Evolutionary conservation across 2,888 invertebrate species (phyloP).

Genomic region (Macrophya annulata): DNA sequence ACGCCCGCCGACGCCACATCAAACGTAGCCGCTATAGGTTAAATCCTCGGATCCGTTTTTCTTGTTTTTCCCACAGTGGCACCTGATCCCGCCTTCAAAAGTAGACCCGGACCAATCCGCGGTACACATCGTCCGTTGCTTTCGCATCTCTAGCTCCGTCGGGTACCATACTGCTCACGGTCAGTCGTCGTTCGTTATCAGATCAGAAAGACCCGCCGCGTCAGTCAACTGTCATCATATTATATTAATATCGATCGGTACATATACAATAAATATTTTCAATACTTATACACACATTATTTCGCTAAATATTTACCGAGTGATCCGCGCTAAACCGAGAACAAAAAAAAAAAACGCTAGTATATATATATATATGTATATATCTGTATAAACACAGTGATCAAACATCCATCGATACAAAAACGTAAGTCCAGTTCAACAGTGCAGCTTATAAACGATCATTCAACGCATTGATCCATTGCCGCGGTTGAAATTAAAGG

Average conservation of each 20-base stretch:
- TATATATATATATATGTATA: not conserved
- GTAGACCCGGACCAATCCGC: slow-evolving; percentile 77
- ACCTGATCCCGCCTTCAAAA: slow-evolving; percentile 79
- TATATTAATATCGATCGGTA: not conserved
- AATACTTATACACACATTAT: not conserved
- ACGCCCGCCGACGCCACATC: slow-evolving; percentile 72
- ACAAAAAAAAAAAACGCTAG: not conserved
- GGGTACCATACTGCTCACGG: slow-evolving; percentile 63
- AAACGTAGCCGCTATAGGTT: slow-evolving; percentile 79
- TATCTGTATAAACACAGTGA: slow-evolving; percentile 13
- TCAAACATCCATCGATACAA: not conserved
- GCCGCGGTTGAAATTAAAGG: not conserved
- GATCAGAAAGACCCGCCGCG: slow-evolving; percentile 55
- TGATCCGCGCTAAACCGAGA: not conserved
- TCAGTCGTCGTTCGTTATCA: slow-evolving; percentile 60
- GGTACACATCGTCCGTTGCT: slow-evolving; percentile 64
- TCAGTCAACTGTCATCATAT: slow-evolving; percentile 30
- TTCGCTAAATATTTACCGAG: not conserved
- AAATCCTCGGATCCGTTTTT: slow-evolving; percentile 78
- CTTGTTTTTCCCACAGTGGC: slow-evolving; percentile 78
- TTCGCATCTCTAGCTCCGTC: slow-evolving; percentile 66
- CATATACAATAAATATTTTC: not conserved
- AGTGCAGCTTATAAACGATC: not conserved
- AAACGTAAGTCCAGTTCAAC: slow-evolving; percentile 32
- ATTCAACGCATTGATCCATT: no score